Base-by-base conservation (phyloP, 2,797 vertebrate genomes). In the Hyperoplus lanceolatus region DNA sequence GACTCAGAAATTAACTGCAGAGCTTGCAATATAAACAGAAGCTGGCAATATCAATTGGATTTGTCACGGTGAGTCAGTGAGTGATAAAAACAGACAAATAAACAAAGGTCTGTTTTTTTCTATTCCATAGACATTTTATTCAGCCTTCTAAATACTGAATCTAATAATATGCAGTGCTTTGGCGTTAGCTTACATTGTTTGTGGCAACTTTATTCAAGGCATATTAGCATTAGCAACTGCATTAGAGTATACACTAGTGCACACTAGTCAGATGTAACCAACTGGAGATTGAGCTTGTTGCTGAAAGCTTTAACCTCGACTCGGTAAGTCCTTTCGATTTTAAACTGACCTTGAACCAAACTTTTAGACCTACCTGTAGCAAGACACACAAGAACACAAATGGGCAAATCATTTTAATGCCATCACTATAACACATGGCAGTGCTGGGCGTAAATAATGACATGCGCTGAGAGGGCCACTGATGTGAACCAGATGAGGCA, bases 401-500 rank as follows among this genome's bases (percentile, higher is more conserved):
- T 49, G 75, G 46, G 59, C 86, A 79, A 86, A 79, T 90, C 69
- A 78, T 82, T 89, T 74, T 75, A 85, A 83, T 82, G 76, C 79
- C 77, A 46, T 85, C 76, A 15, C 77, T 77, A 80, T 71, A 88
- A 78, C 91, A 87, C 83, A 83, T 88, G 84, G 85, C 68, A 61
- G 77, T 43, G 63, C 56, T 41, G 81, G 86, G 83, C 75, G 81
- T 88, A 91, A 92, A 88, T 86, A 90, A 89, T 89, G 82, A 90
- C 88, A 89, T 1, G 80, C 73, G 77, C 81, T 70, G 81, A 70
- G 89, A 80, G 79, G 77, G 69, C 67, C 46, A 10, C 88, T 94
- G 92, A 95, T 94, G 79, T 3, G 78, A 95, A 92, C 89, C 94
- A 95, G 93, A 95, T 94, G 93, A 93, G 79, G 45, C 69, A 4